Base-by-base conservation (phyloP, 2,888 invertebrate genomes). In the Coenonympha glycerion region DNA sequence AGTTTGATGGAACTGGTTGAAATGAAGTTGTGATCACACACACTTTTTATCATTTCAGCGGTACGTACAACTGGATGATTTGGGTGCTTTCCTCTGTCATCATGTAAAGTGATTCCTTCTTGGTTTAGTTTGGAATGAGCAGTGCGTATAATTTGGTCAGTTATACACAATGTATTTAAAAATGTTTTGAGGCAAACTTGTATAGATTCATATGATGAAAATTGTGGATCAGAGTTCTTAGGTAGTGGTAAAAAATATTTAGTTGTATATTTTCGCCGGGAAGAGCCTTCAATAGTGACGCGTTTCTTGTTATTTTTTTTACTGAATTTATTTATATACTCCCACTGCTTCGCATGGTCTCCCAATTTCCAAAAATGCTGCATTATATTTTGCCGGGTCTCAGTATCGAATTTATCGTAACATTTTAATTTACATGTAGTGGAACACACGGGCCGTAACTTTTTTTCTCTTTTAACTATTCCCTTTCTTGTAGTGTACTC, bases 361-460 rank as follows among this genome's bases (percentile, higher is more conserved):
- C 41, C 19, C 24, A 41, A 30, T 28, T 33, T n/a, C 48, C 48
- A 40, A 48, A 48, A 48, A n/a, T 33, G 15, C 33, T 9, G 21
- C 18, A 41, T 33, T 24, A 48, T 34, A 24, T 22, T 11, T 19
- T 34, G 24, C 19, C 41, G 34, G 39, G 45, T 9, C 6, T 45
- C 31, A 6, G 8, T 19, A 45, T 9, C 37, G 18, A 50, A 37
- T 37, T 50, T 28, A 3, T 3, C 37, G 19, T 37, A 6, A 24
- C 44, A 50, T 44, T 50, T 50, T n/a, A 50, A 45, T n/a, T 42
- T 40, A 22, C 40, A 40, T 21, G 18, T 41, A 15, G 24, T 39
- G 11, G 40, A 8, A 41, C 40, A 48, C 24, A 40, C 31, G 13
- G 22, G 8, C 19, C 48, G 48, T 31, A 6, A 24, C 19, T 37